phyloP scores from a whole-genome alignment of 2,113 vertebrate genomes.

The Tretioscincus oriximinensis region DNA sequence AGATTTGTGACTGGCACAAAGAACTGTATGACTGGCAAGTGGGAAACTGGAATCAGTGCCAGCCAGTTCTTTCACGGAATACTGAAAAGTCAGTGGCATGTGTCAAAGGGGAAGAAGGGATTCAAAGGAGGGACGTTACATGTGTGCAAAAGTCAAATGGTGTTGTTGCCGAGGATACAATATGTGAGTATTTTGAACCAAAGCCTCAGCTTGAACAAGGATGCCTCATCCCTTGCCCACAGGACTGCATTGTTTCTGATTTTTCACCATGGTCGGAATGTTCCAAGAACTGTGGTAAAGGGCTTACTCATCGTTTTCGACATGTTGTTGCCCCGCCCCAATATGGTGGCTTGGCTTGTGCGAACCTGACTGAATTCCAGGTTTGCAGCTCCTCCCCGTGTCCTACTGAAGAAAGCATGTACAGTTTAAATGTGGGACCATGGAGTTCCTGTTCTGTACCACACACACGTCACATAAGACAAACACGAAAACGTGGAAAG shows the following conservation, averaged over 20 bases:
- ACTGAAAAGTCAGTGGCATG: conserved; percentile 77
- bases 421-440: conserved; percentile 84
- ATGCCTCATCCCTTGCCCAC: conserved; percentile 91
- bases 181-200: conserved; percentile 96
- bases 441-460: conserved; percentile 82
- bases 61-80: conserved; percentile 79
- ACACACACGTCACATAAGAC: conserved; percentile 74
- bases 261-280: conserved; percentile 92
- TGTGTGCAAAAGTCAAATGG: conserved; percentile 84
- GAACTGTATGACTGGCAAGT: conserved; percentile 92
- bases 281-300: conserved; percentile 88
- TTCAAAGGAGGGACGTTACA: conserved; percentile 87
- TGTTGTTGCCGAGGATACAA: conserved; percentile 81
- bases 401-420: conserved; percentile 76
- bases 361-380: conserved; percentile 93
- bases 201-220: conserved; percentile 93
- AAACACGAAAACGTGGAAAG: conserved; percentile 82
- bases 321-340: conserved; percentile 85
- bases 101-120: conserved; percentile 86
- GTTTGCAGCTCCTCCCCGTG: conserved; percentile 83
- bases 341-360: conserved; percentile 85
- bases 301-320: conserved; percentile 87
- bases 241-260: conserved; percentile 89
- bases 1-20: conserved; percentile 95
- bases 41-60: conserved; percentile 86